Base-by-base conservation (phyloP, 2,888 invertebrate species). In the Cheilosia impressa region DNA sequence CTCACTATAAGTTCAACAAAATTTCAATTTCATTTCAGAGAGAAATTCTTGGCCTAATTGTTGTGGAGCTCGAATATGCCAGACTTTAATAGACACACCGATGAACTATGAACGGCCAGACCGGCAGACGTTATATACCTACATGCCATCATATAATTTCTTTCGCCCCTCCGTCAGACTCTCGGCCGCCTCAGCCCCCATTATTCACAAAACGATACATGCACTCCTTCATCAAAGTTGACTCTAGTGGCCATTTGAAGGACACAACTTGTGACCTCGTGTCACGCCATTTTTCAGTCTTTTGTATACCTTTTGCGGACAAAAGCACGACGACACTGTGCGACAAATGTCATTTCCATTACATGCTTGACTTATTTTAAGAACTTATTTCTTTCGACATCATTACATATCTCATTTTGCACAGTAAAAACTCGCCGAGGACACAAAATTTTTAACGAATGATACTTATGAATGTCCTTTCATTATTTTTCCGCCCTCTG, bases 371-470 rank as follows among this genome's bases (percentile, higher is more conserved):
- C 31, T 71, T 72, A 60, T 63, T 65, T 65, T 52, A 22, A 13
- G 13, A 38, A 13, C 38, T 75, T 31, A 9, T 9, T 6, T 27
- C 7, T 27, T 27, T 71, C 38, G 27, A 66, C 27, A 52, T 22
- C 52, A 31, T 34, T 52, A 31, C 19, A 38, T 55, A 10, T 22
- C 13, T 38, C 31, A 41, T 27, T 22, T 27, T 60, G 62, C 47
- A 24, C 34, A 55, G 66, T 13, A 1, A 66, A 71, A 81, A 82
- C 27, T 76, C 31, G 52, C 34, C 52, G 31, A 58, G 45, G 55
- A 71, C 24, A 66, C 34, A 71, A 60, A 77, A 73, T 62, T 45
- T 38, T 55, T 71, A 68, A 68, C 50, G 68, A 77, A 83, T 69
- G 72, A 62, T 41, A 31, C 55, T 38, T 22, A 13, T 58, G 17